These are phyloP conservation scores for Xiphophorus birchmanni DNA, from an alignment of 2,797 vertebrate species.

Conservation along the genomic window DNA sequence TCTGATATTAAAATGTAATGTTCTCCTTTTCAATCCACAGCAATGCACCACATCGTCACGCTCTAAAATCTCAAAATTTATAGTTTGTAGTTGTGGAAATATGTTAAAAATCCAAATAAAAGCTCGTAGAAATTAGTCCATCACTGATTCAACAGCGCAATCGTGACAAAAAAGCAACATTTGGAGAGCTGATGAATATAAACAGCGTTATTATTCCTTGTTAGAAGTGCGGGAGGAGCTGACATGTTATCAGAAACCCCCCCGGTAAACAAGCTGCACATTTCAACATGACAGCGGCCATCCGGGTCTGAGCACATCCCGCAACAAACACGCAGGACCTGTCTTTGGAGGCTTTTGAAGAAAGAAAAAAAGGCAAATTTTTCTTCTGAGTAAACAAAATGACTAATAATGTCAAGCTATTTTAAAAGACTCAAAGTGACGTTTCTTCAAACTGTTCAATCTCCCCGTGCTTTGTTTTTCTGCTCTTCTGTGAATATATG, in stretches of 20 bases:
- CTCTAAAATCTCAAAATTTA: neutral
- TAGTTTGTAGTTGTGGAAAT: neutral
- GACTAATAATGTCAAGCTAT: neutral
- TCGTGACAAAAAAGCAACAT: neutral
- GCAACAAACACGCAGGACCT: neutral
- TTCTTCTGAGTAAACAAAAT: neutral
- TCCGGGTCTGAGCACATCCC: neutral
- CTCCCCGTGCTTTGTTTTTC: neutral
- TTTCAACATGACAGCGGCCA: neutral
- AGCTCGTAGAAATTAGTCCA: no score
- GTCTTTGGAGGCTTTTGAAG: neutral
- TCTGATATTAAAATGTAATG: no score
- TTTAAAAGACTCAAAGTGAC: neutral
- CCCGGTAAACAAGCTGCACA: neutral
- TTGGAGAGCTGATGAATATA: neutral
- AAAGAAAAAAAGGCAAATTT: neutral
- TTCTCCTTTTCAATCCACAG: no score
- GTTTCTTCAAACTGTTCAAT: neutral
- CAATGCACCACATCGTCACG: neutral
- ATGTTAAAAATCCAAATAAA: neutral
- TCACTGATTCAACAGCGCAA: neutral
- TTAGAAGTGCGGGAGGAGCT: neutral
- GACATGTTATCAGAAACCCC: neutral
- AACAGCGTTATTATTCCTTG: neutral
- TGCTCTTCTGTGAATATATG: neutral